Evolutionary conservation across 2,888 invertebrate genomes (phyloP).

Genomic region (Brachynemurus nebulosus): DNA sequence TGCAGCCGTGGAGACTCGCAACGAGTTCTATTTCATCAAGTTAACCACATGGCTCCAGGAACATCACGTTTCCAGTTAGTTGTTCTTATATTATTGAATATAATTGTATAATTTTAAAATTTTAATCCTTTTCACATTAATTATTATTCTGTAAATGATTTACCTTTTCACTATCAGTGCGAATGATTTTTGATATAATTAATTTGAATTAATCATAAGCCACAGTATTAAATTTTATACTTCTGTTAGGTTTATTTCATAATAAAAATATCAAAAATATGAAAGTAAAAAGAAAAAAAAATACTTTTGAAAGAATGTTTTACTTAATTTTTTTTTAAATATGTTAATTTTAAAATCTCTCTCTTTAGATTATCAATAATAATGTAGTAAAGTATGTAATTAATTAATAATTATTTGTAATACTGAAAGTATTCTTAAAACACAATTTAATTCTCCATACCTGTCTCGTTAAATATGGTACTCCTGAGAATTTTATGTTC

Average conservation of each 20-base stretch:
- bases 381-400: neutral
- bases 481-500: constrained; percentile 15
- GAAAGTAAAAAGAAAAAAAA: neutral
- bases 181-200: no score
- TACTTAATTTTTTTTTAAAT: neutral
- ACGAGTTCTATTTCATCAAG: constrained; percentile 57
- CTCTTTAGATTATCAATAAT: neutral
- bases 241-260: neutral
- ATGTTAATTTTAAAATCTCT: neutral
- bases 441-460: no score
- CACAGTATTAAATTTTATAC: neutral
- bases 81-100: constrained; percentile 13
- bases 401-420: neutral
- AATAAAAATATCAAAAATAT: neutral
- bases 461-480: constrained; percentile 7
- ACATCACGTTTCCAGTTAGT: constrained; percentile 62
- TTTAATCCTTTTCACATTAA: neutral
- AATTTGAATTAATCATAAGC: neutral
- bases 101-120: neutral
- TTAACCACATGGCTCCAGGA: constrained; percentile 56
- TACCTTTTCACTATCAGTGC: no score
- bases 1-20: constrained; percentile 57
- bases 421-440: no score
- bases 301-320: neutral
- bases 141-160: no score